Percentiles rank a stretch among this genome's conserved stretches.
Evolutionary conservation across 2,888 invertebrate species (phyloP).

Genomic region (Synanthedon vespiformis): DNA sequence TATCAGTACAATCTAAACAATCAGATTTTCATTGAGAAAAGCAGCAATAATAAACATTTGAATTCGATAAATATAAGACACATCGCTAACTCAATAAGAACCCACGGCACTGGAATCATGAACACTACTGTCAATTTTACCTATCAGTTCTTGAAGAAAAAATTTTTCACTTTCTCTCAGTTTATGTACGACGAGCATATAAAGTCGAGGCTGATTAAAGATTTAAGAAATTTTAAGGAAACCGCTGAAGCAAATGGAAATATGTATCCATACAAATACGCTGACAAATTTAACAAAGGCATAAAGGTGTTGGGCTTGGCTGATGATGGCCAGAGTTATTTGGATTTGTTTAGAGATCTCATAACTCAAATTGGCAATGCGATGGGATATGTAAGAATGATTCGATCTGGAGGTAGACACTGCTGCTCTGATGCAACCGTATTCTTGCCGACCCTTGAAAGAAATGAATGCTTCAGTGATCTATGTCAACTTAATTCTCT

Average conservation of each 20-base stretch:
- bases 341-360: conserved; percentile 92
- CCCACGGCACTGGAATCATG: conserved; percentile 96
- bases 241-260: conserved; percentile 74
- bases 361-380: conserved; percentile 97
- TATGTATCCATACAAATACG: conserved; percentile 88
- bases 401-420: conserved; percentile 93
- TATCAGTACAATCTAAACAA: conserved; percentile 96
- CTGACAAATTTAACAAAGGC: conserved; percentile 92
- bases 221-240: conserved; percentile 85
- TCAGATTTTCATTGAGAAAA: conserved; percentile 94
- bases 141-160: conserved; percentile 93
- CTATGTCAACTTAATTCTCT: conserved; percentile 72
- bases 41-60: conserved; percentile 91
- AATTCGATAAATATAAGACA: conserved; percentile 96
- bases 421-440: conserved; percentile 92
- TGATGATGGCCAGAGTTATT: conserved; percentile 85
- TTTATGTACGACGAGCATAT: conserved; percentile 98
- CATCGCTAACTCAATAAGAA: conserved; percentile 95
- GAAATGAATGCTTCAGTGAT: conserved; percentile 72
- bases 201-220: conserved; percentile 92
- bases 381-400: conserved; percentile 94
- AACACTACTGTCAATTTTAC: conserved; percentile 94
- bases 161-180: conserved; percentile 94
- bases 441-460: conserved; percentile 84
- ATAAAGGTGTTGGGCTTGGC: conserved; percentile 89